Evolutionary conservation across 2,113 vertebrate species (phyloP), one percentile per base, ranked within the genome.

Genomic region (Sphyrna mokarran): DNA sequence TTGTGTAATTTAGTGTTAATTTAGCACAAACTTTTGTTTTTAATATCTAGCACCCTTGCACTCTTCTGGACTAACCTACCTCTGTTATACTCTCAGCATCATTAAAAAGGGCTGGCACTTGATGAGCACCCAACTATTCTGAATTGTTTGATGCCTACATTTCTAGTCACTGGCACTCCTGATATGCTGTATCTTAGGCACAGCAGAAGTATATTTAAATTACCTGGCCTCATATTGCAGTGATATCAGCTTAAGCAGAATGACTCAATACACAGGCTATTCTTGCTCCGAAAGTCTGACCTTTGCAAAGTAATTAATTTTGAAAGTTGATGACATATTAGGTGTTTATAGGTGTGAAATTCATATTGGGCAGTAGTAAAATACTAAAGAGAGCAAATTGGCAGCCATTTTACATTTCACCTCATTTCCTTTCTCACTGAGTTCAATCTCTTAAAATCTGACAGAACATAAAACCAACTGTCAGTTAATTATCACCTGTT

Each of bases 361-460:
- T 72, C 26, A 33, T 78, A 13, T n/a, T 90, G 54, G 58, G 2
- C 58, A 43, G 20, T 85, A 43, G 37, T 20, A 43, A 18, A 43
- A 83, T 37, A 20, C 29, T 10, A 10, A 6, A 8, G 70, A 8
- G 6, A 76, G 72, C 48, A 54, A 2, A n/a, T 14, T 14, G 33
- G 0, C 76, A n/a, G 29, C 76, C 76, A 37, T 78, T n/a, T 78
- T 78, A 78, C 33, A 78, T 13, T 37, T 14, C 33, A 10, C 76
- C 33, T n/a, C 0, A 90, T 90, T 90, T 90, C 58, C 54, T 63
- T 90, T 90, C 16, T 96, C 94, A 96, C 96, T 97, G 97, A 96
- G 97, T 96, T 97, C 95, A 96, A 96, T 96, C 97, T 96, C 97
- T 97, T 86, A 96, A 97, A 91, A 91, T 18, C 63, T 11, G 58